Percentiles rank a stretch among this genome's conserved stretches.
phyloP scores from a whole-genome alignment of 2,888 invertebrate genomes.

The Bembecia ichneumoniformis region DNA sequence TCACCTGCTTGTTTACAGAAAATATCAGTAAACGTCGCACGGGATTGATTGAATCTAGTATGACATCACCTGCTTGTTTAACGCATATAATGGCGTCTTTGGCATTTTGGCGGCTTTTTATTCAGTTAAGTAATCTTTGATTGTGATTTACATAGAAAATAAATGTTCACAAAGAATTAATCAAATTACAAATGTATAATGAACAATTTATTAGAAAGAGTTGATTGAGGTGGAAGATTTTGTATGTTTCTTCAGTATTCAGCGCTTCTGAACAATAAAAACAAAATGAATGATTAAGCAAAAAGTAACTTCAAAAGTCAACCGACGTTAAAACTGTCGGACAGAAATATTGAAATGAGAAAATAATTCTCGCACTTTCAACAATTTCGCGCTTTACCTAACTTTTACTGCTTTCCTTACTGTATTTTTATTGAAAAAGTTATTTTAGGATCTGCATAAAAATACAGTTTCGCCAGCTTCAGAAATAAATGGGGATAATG shows the following conservation, averaged over 20 bases:
- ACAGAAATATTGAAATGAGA: neutral
- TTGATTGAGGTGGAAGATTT: too few species aligned
- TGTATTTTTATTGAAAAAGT: neutral
- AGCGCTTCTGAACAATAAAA: neutral
- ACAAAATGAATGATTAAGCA: neutral
- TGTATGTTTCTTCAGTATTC: neutral
- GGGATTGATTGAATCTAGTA: too few species aligned
- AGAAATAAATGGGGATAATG: neutral
- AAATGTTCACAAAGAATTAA: too few species aligned
- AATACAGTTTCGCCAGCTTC: neutral
- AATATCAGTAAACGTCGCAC: too few species aligned
- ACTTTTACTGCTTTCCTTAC: neutral
- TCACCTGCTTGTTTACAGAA: too few species aligned
- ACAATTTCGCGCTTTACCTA: neutral
- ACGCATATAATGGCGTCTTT: too few species aligned
- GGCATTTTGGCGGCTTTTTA: too few species aligned
- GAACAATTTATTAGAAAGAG: too few species aligned
- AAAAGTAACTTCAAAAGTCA: neutral
- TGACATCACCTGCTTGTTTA: too few species aligned
- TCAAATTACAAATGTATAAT: too few species aligned
- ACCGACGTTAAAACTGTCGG: neutral
- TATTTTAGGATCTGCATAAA: neutral
- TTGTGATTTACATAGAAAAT: too few species aligned
- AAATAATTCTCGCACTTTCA: neutral
- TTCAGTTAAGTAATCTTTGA: too few species aligned